These are phyloP conservation scores for Ibycter americanus DNA, from an alignment of 2,797 vertebrate genomes.

Conservation along the genomic window DNA sequence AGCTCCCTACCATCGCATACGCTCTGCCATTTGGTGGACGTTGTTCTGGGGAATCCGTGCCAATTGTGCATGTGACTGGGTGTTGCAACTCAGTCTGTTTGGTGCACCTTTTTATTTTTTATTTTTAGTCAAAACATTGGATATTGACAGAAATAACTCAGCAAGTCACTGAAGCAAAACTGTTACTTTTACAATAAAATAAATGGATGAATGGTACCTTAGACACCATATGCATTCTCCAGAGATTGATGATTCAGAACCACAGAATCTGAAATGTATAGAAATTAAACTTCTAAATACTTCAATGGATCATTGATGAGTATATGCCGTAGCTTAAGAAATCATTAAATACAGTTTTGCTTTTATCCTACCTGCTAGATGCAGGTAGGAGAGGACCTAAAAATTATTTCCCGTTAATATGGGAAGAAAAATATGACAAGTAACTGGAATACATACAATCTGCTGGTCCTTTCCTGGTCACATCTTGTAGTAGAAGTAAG, in stretches of 20 bases:
- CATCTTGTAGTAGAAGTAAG: background rate
- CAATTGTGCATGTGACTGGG: background rate
- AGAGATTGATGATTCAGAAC: background rate
- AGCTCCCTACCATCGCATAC: background rate
- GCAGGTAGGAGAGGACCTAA: background rate
- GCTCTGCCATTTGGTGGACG: background rate
- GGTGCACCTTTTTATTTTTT: background rate
- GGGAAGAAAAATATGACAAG: background rate
- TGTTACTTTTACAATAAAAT: background rate
- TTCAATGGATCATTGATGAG: background rate
- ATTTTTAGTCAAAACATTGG: background rate
- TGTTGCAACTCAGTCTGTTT: background rate
- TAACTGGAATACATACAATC: background rate
- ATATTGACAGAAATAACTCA: background rate
- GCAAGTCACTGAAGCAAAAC: background rate
- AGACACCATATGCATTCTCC: background rate
- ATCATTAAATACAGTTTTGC: background rate
- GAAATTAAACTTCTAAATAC: background rate
- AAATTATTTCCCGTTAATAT: background rate
- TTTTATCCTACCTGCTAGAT: background rate
- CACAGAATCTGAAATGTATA: background rate
- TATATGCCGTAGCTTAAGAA: background rate
- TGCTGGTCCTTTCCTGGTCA: background rate
- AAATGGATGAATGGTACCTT: background rate
- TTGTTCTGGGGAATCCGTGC: background rate